phyloP scores from a whole-genome alignment of 1,140 invertebrate genomes.

The Lordiphosa stackelbergi region DNA sequence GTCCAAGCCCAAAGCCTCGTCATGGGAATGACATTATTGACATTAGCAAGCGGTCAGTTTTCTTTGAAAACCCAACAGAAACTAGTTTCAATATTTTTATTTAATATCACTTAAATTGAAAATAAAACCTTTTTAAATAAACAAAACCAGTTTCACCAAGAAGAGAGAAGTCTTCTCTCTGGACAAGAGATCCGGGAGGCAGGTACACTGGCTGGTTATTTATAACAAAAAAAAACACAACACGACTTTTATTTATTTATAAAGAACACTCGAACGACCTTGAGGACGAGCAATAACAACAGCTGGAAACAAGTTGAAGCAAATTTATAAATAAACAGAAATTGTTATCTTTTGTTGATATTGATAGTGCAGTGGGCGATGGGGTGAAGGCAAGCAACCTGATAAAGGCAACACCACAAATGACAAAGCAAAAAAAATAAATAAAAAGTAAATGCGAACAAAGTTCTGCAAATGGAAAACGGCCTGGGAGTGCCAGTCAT shows the following conservation, averaged over 20 bases:
- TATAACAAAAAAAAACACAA: constrained; percentile 1
- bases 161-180: constrained; percentile 1
- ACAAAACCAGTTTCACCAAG: constrained; percentile 1
- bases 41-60: constrained; percentile 10
- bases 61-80: constrained; percentile 3
- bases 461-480: constrained; percentile 12
- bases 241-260: constrained; percentile 19
- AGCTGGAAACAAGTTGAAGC: constrained; percentile 31
- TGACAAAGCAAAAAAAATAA: constrained; percentile 1
- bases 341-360: constrained; percentile 58
- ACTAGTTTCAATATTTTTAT: constrained; percentile 22
- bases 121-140: neutral
- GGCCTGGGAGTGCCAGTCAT: neutral
- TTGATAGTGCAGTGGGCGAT: constrained; percentile 37
- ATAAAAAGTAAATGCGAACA: constrained; percentile 2
- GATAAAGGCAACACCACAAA: constrained; percentile 32
- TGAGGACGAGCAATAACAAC: constrained; percentile 36
- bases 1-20: constrained; percentile 4
- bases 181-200: neutral
- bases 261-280: constrained; percentile 44
- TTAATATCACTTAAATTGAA: constrained; percentile 5
- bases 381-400: constrained; percentile 16
- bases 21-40: constrained; percentile 22
- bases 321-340: constrained; percentile 43
- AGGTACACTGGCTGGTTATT: neutral